Percentiles rank a stretch among this genome's conserved stretches.
Conservation (phyloP, 2,888 invertebrate species). For the Malachius bipustulatus region DNA sequence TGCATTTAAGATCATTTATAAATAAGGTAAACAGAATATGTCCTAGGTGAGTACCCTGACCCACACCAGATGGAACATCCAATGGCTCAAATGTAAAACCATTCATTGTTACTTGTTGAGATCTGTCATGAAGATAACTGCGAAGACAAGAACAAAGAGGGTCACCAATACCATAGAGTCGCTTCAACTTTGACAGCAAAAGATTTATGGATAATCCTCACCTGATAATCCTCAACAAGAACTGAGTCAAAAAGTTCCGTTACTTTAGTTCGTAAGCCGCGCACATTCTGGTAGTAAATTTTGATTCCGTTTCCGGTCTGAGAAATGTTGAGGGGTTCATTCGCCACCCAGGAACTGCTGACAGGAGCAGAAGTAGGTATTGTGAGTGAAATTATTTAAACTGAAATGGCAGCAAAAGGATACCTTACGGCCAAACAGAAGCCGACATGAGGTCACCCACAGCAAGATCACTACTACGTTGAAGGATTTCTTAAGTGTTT, state of each 20-base stretch:
- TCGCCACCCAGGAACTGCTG: no score
- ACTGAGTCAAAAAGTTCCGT: no score
- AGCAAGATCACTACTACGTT: background rate
- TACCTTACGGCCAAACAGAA: background rate
- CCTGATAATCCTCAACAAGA: no score
- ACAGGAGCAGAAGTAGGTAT: no score
- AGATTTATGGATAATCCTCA: background rate
- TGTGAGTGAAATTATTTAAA: no score
- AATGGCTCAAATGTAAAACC: background rate
- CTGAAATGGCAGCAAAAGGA: background rate
- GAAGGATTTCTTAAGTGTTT: background rate
- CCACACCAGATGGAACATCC: conserved; percentile 4
- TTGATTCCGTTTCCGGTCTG: no score
- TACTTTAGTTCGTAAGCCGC: no score
- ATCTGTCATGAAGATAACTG: conserved; percentile 5
- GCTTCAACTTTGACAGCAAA: background rate
- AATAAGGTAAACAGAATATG: conserved; percentile 8
- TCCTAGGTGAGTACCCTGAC: conserved; percentile 6
- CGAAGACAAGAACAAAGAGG: background rate
- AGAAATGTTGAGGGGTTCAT: no score
- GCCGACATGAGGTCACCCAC: background rate
- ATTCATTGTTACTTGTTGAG: conserved; percentile 5
- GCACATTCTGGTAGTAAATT: no score
- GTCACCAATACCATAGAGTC: background rate
- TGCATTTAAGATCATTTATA: conserved; percentile 7